Evolutionary conservation across 2,797 vertebrate genomes (phyloP).

Genomic region (Ceryle rudis): DNA sequence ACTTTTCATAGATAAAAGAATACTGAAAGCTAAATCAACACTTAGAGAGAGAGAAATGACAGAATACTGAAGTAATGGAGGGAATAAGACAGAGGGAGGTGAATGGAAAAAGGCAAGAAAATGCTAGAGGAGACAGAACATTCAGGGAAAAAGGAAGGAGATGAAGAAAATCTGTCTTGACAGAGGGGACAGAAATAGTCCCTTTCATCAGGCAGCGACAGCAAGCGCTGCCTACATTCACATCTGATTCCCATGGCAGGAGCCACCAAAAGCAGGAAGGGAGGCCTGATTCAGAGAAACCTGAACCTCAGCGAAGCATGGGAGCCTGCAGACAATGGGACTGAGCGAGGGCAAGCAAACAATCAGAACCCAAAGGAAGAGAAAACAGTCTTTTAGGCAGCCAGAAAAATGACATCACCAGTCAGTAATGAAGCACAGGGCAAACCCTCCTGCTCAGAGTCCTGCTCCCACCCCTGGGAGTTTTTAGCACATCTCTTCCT

Average conservation of each 20-base stretch:
- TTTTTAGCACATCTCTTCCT: background rate
- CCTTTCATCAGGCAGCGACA: background rate
- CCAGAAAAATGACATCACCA: background rate
- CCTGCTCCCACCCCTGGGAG: background rate
- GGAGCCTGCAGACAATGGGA: background rate
- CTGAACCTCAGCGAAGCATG: background rate
- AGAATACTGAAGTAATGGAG: background rate
- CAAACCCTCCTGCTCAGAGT: background rate
- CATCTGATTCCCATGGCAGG: background rate
- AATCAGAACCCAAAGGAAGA: background rate
- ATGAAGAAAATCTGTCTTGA: conserved; percentile 5
- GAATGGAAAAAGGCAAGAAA: conserved; percentile 7
- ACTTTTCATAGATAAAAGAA: background rate
- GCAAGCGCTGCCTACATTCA: background rate
- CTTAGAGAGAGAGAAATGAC: background rate
- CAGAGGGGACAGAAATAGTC: conserved; percentile 4
- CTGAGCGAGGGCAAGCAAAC: background rate
- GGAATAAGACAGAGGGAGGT: background rate
- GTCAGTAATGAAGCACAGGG: background rate
- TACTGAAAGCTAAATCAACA: background rate
- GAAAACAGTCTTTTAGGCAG: background rate
- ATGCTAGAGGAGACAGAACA: conserved; percentile 2
- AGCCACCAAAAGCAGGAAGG: conserved; percentile 35
- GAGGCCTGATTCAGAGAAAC: background rate
- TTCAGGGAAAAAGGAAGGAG: background rate